Base-by-base conservation (phyloP, 2,888 invertebrate species). In the Parthenolecanium corni region DNA sequence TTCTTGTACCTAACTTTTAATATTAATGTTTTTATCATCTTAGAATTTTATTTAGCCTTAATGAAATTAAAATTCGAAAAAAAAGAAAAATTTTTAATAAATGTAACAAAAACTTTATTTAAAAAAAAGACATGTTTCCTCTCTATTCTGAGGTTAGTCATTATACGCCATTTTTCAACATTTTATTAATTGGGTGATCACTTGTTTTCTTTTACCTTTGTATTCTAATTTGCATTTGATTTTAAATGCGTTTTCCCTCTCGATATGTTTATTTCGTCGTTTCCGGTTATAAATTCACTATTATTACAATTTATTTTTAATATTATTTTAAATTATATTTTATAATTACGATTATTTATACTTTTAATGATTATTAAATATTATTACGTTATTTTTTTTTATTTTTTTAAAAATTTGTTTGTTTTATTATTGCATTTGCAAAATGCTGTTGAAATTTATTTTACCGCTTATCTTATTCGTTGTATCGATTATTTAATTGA, bases 1-100 rank as follows among this genome's bases (percentile, higher is more conserved):
- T 58, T 58, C 58, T 58, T 58, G 58, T 58, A 58, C 58, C 47
- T 58, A 58, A 21, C 47, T 47, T 56, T 54, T 56, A 56, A 56
- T 56, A 56, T 56, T 56, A 56, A 56, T 56, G 44, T 56, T 56
- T 42, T 56, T 42, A 44, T 56, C 40, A 42, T 44, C 42, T 56
- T 42, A 56, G 40, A 42, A 52, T 56, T 16, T 16, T 42, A 42
- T 14, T 16, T 42, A 18, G n/a, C n/a, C 4, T 42, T 14, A 42
- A 18, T 18, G 44, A 42, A 42, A 42, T 20, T 21, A 49, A 12
- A 49, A 11, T 23, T 46, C 4, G 46, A 3, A 49, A 21, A 21
- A 49, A 49, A 14, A 42, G 14, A 14, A 42, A 42, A 42, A 42
- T 16, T 42, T 42, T 14, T 14, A 42, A 42, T 16, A 14, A 42